Conservation (phyloP, 2,888 invertebrate species). For the Chymomyza caudatula region DNA sequence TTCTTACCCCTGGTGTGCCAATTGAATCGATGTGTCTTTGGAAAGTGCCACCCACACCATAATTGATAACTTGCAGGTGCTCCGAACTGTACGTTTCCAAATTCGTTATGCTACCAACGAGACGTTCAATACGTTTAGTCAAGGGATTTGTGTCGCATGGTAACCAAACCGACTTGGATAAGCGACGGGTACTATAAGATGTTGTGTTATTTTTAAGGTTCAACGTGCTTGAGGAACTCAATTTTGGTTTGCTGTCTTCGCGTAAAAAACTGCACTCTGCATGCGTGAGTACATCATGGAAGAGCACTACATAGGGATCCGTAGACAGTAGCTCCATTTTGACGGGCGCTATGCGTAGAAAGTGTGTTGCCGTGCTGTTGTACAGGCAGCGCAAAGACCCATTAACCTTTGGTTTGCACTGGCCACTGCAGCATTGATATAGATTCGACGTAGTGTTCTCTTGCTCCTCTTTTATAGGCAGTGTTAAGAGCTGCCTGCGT, state of each 20-base stretch:
- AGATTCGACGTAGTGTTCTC: accelerated
- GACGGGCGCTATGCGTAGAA: constrained; percentile 62
- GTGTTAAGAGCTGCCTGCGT: too few species aligned
- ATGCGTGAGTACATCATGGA: constrained; percentile 80
- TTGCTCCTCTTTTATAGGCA: not conserved
- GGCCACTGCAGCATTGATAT: constrained; percentile 30
- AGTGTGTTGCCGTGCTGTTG: constrained; percentile 24
- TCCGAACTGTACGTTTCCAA: constrained; percentile 83
- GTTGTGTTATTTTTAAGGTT: constrained; percentile 88
- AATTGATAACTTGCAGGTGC: constrained; percentile 97
- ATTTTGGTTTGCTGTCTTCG: constrained; percentile 76
- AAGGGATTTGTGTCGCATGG: constrained; percentile 15
- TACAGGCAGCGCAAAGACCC: constrained; percentile 46
- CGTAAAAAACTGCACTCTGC: constrained; percentile 80
- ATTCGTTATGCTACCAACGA: constrained; percentile 83
- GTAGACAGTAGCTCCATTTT: constrained; percentile 79
- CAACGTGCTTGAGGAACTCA: constrained; percentile 79
- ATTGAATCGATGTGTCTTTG: constrained; percentile 94
- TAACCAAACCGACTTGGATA: constrained; percentile 82
- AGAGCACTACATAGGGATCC: constrained; percentile 79
- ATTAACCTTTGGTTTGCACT: not conserved
- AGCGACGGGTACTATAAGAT: constrained; percentile 84
- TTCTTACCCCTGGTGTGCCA: too few species aligned
- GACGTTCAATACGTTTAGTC: constrained; percentile 79
- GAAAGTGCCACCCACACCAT: constrained; percentile 98